phyloP scores from a whole-genome alignment of 2,113 vertebrate genomes.

The Dendrocopos noguchii region DNA sequence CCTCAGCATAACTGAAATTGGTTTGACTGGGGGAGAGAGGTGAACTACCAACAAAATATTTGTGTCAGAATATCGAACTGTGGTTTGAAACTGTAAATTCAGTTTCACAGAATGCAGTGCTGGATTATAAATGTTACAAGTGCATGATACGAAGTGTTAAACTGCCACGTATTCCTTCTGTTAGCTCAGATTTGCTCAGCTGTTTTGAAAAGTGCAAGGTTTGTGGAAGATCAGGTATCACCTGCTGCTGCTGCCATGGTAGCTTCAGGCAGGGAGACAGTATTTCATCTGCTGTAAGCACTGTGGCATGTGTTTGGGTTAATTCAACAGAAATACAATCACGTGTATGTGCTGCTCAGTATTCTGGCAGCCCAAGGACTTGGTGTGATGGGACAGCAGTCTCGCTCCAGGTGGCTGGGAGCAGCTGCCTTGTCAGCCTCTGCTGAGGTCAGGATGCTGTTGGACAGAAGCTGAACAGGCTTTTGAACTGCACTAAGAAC shows the following conservation, averaged over 20 bases:
- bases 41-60: background rate
- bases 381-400: rapidly evolving
- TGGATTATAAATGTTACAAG: background rate
- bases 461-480: background rate
- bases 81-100: background rate
- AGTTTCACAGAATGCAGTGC: background rate
- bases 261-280: rapidly evolving
- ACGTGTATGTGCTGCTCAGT: background rate
- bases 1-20: background rate
- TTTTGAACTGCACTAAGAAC: background rate
- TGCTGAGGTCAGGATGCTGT: background rate
- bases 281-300: background rate
- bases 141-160: background rate
- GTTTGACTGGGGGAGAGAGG: background rate
- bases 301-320: background rate
- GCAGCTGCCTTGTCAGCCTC: background rate
- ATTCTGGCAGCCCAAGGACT: background rate
- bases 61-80: background rate
- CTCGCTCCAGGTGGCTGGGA: background rate
- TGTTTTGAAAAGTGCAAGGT: background rate
- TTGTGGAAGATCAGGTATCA: background rate
- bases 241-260: background rate
- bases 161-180: background rate
- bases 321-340: background rate
- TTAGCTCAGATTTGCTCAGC: background rate